These are phyloP conservation scores for Glaucopsyche alexis DNA, from an alignment of 2,888 invertebrate genomes.

Conservation along the genomic window DNA sequence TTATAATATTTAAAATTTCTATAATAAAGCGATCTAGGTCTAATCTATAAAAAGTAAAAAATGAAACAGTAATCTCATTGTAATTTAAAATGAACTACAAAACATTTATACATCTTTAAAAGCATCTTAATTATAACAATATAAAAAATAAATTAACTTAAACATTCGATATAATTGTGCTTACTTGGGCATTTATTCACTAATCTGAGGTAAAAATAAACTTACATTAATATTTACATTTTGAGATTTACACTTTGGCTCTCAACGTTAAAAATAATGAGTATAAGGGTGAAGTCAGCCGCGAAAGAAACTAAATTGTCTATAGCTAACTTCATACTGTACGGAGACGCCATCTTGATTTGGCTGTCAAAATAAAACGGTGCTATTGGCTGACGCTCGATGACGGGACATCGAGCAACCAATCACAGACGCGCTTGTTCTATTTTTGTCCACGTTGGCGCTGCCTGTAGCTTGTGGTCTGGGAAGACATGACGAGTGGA, in stretches of 20 bases:
- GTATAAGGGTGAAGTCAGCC: constrained; percentile 52
- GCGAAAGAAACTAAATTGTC: constrained; percentile 10
- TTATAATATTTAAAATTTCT: constrained; percentile 41
- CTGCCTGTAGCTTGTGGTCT: constrained; percentile 4
- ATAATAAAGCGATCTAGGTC: constrained; percentile 47
- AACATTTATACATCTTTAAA: constrained; percentile 39
- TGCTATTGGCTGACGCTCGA: neutral
- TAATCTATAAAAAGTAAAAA: constrained; percentile 66
- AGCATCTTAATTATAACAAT: constrained; percentile 52
- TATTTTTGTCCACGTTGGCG: neutral
- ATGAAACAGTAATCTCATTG: constrained; percentile 72
- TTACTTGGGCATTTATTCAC: constrained; percentile 42
- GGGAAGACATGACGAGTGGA: constrained; percentile 20
- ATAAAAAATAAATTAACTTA: constrained; percentile 58
- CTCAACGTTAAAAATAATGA: constrained; percentile 63
- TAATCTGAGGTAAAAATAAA: constrained; percentile 65
- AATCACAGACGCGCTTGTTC: neutral
- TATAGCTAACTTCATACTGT: constrained; percentile 12
- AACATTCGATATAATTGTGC: constrained; percentile 54
- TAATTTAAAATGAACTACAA: constrained; percentile 71
- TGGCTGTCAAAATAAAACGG: neutral
- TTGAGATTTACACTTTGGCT: constrained; percentile 69
- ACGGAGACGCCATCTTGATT: constrained; percentile 1
- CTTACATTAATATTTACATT: constrained; percentile 56
- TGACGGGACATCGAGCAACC: neutral